Evolutionary conservation across 2,888 invertebrate genomes (phyloP), one percentile per base, ranked within the genome.

Genomic region (Cacoxenus indagator): DNA sequence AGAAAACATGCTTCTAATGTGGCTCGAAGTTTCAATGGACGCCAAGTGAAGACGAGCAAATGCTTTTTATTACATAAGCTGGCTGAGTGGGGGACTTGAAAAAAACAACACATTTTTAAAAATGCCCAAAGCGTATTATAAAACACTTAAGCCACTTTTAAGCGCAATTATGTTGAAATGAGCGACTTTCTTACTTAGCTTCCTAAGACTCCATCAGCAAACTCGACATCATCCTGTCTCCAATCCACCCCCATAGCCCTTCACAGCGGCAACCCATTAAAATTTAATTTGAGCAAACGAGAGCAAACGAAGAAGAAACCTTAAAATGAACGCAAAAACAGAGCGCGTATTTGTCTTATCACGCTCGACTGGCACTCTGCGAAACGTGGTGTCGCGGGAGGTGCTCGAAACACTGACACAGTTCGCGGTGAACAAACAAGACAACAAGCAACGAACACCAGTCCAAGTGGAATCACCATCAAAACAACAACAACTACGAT

Each of bases 71-170:
- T n/a, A n/a, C n/a, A n/a, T n/a, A n/a, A n/a, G n/a, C n/a, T n/a
- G n/a, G n/a, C n/a, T n/a, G n/a, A n/a, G n/a, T n/a, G n/a, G n/a
- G n/a, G n/a, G n/a, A n/a, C n/a, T n/a, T n/a, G n/a, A 37, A 4
- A 48, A 19, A 3, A 48, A 48, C 9, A 26, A 54, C 14, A 24
- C 54, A 24, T 54, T 54, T 79, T 81, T 62, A 75, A 81, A 78
- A 70, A 26, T 73, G 71, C 78, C 76, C 71, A 77, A 80, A 75
- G 70, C 73, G 78, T 77, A 80, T 80, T 80, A 80, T 82, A 80
- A 80, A 80, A 82, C 80, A 82, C 82, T 80, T 80, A 80, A 80
- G 69, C 81, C 81, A 76, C 19, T 82, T 82, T 80, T 77, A 82
- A 82, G 81, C 82, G 81, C 82, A 80, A 82, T 80, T 80, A 80